These are phyloP conservation scores for Molossus molossus DNA, from an alignment of 2,797 vertebrate species.

Conservation along the genomic window DNA sequence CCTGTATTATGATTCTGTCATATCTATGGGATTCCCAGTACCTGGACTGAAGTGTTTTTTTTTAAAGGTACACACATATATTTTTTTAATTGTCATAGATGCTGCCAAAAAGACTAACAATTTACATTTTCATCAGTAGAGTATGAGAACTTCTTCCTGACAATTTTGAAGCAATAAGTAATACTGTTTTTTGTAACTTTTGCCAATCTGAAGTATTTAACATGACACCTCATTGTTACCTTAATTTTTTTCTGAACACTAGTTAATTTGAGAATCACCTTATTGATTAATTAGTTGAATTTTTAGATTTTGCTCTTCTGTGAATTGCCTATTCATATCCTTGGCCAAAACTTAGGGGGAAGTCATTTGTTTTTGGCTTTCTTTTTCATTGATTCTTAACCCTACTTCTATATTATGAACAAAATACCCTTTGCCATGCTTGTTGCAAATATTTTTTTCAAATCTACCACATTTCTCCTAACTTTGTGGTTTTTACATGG, in stretches of 20 bases:
- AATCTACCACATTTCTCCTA: not conserved
- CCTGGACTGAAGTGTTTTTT: not conserved
- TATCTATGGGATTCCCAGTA: not conserved
- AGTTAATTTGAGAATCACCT: constrained; percentile 17
- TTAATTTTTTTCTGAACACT: constrained; percentile 13
- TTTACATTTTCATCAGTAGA: not conserved
- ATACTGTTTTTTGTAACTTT: not conserved
- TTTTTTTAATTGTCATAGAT: constrained; percentile 34
- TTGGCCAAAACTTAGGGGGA: not conserved
- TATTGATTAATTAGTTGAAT: not conserved
- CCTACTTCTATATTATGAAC: not conserved
- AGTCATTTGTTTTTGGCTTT: not conserved
- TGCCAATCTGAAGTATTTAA: not conserved
- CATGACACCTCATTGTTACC: not conserved
- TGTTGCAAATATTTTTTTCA: not conserved
- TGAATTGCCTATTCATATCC: constrained; percentile 2
- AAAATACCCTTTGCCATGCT: not conserved
- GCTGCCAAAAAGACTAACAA: constrained; percentile 13
- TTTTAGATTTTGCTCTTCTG: constrained; percentile 35
- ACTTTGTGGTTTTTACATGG: not conserved
- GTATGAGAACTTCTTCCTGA: not conserved
- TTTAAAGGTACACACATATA: not conserved
- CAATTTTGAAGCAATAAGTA: not conserved
- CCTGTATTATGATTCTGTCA: not conserved
- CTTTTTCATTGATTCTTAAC: constrained; percentile 15